phyloP scores from a whole-genome alignment of 92 coral and sea anemone genomes.

The Phenganax marumi region DNA sequence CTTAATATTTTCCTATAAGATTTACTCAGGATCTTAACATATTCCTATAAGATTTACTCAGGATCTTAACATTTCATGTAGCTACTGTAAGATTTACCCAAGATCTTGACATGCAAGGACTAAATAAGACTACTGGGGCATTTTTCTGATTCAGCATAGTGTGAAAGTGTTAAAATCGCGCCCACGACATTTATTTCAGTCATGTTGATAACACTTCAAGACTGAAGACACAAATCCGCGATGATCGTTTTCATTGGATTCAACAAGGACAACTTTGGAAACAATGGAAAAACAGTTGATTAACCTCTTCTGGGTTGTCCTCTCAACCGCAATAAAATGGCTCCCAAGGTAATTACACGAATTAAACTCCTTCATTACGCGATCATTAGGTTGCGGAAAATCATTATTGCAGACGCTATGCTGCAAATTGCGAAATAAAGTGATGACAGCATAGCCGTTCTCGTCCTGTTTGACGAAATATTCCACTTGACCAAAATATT shows the following conservation, averaged over 20 bases:
- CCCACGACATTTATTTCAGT: too few relatives aligned
- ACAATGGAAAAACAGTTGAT: conserved; percentile 47
- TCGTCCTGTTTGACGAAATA: conserved; percentile 48
- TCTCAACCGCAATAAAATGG: conserved; percentile 45
- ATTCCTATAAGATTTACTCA: too few relatives aligned
- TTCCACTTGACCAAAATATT: conserved; percentile 50
- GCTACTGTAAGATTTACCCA: too few relatives aligned
- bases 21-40: too few relatives aligned
- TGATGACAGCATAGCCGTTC: conserved; percentile 53
- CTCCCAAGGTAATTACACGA: conserved; percentile 47
- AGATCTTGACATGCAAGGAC: too few relatives aligned
- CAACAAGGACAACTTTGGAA: conserved; percentile 48
- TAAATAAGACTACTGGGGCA: too few relatives aligned
- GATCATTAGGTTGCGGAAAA: conserved; percentile 49
- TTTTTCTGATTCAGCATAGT: too few relatives aligned
- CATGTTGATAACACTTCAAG: conserved; percentile 64
- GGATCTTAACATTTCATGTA: too few relatives aligned
- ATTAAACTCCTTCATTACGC: conserved; percentile 43
- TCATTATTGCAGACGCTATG: conserved; percentile 54
- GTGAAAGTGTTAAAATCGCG: too few relatives aligned
- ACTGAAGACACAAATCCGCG: conserved; percentile 63
- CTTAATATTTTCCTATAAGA: too few relatives aligned
- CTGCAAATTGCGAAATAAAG: conserved; percentile 35
- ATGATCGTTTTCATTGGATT: conserved; percentile 44
- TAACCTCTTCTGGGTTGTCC: conserved; percentile 45